These are phyloP conservation scores for Epinephelus cyanopodus DNA, from an alignment of 2,113 vertebrate genomes.

Conservation along the genomic window DNA sequence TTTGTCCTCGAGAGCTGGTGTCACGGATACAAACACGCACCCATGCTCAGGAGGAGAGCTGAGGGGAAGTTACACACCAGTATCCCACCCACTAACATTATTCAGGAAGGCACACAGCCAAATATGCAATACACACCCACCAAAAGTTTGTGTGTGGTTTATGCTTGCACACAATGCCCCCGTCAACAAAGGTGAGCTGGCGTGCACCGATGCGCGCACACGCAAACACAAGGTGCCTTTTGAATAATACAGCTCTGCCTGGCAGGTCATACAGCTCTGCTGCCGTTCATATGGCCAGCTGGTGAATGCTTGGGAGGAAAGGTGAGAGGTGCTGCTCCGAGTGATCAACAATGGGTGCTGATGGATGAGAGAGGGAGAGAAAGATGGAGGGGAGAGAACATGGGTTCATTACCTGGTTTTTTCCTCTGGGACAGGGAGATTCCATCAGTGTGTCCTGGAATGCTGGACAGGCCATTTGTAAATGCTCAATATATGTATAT, in stretches of 20 bases:
- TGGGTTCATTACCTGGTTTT: not conserved
- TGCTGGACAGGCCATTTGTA: not conserved
- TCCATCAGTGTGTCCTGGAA: conserved; percentile 32
- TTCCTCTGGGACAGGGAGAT: conserved; percentile 8
- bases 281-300: conserved; percentile 77
- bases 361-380: conserved; percentile 47
- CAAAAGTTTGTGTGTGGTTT: conserved; percentile 19
- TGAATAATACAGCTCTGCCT: conserved; percentile 84
- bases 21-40: conserved; percentile 55
- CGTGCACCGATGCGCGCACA: conserved; percentile 8
- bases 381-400: conserved; percentile 2
- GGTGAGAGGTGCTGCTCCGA: conserved; percentile 75
- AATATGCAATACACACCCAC: conserved; percentile 38
- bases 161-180: conserved; percentile 36
- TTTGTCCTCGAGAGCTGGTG: conserved; percentile 62
- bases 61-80: conserved; percentile 16
- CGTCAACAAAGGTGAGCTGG: conserved; percentile 48
- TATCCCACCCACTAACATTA: conserved; percentile 56
- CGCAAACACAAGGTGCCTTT: conserved; percentile 63
- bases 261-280: conserved; percentile 59
- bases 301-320: conserved; percentile 81
- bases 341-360: conserved; percentile 76
- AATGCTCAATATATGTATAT: not conserved
- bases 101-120: conserved; percentile 8
- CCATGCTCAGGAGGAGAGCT: conserved; percentile 31